A percentile compares a stretch with the other conserved stretches of the same genome.
Conservation (phyloP, 2,888 invertebrate genomes). For the Tanypteryx hageni region DNA sequence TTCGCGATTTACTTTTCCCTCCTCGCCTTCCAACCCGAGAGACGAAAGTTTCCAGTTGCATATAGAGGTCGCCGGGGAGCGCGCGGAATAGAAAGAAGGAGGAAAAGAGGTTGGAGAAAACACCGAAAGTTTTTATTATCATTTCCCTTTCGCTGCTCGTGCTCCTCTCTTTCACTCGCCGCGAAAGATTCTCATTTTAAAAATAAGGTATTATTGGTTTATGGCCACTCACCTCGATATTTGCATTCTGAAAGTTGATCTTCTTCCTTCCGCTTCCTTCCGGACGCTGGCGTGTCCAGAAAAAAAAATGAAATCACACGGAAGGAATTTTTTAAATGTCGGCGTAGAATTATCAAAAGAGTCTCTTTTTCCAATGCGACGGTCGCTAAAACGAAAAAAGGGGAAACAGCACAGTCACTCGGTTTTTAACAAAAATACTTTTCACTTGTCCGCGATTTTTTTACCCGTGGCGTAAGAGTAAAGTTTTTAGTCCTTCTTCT, state of each 20-base stretch:
- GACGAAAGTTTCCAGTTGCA: neutral
- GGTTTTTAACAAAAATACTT: neutral
- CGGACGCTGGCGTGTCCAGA: neutral
- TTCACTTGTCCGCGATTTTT: neutral
- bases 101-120: neutral
- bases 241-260: conserved; percentile 25
- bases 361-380: neutral
- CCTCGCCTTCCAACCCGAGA: too few species aligned
- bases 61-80: conserved; percentile 22
- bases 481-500: neutral
- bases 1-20: conserved; percentile 20
- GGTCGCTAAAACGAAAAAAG: neutral
- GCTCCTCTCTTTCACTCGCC: neutral
- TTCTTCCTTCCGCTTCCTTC: neutral
- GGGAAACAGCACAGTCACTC: conserved; percentile 6
- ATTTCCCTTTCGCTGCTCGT: neutral
- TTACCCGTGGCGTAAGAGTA: neutral
- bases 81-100: neutral
- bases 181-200: neutral
- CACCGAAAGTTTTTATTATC: too few species aligned
- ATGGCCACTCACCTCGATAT: neutral
- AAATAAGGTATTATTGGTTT: neutral
- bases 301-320: neutral
- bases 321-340: neutral
- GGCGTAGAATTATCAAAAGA: too few species aligned